Evolutionary conservation across 2,113 vertebrate species (phyloP), one percentile per base, ranked within the genome.

Genomic region (Syngnathus floridae): DNA sequence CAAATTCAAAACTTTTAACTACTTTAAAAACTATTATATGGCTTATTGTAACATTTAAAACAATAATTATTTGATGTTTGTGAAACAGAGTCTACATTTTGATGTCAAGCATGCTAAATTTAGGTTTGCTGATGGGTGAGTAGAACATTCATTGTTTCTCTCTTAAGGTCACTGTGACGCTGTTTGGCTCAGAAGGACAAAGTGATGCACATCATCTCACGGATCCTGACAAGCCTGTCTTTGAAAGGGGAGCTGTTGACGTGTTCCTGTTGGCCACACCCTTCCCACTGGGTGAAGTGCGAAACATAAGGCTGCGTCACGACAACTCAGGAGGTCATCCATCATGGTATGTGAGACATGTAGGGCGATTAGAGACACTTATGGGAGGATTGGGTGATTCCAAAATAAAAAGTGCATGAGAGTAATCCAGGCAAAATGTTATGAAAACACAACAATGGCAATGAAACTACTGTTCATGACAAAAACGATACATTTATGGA

Each of bases 181-280:
- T 94, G 54, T 86, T 81, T 17, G 93, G 93, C 22, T 72, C 88
- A 4, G 90, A 92, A 21, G 91, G 88, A 0, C 81, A 86, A 73
- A 93, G 90, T 11, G 80, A 86, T 7, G 71, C 76, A 6, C 89
- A 91, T 67, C 79, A 72, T 54, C 83, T 95, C 12, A 84, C 72
- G 10, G 93, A 94, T 74, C 78, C 86, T 0, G 84, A 89, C 21
- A 93, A 93, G 67, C 81, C 82, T 0, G 86, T 93, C 37, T 92
- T 94, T 52, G 90, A 93, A 67, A 82, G 82, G 9, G 92, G 92
- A 17, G 83, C 86, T 0, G 82, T 91, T 0, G 93, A 95, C 37
- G 80, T 93, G 69, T 95, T 95, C 58, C 79, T 95, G 4, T 45
- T 94, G 48, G 75, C 88, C 69, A 86, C 92, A 0, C 77, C 75